Conservation (phyloP, 2,797 vertebrate species). For the Brachyalestes nurse region DNA sequence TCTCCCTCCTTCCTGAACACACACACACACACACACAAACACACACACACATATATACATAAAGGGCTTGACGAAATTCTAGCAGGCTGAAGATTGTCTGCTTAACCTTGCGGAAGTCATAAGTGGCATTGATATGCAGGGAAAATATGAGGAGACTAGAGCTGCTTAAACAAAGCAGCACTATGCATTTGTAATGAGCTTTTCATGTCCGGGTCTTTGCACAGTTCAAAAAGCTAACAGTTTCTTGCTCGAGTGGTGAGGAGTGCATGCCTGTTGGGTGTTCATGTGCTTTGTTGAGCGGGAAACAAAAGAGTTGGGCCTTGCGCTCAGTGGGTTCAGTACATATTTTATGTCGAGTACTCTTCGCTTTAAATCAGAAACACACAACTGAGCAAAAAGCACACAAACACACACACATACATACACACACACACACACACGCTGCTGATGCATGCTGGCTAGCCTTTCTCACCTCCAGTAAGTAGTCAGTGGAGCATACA, state of each 20-base stretch:
- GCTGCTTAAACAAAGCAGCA: conserved; percentile 48
- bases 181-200: conserved; percentile 44
- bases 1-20: background rate
- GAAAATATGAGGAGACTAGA: conserved; percentile 40
- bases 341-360: conserved; percentile 7
- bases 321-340: conserved; percentile 7
- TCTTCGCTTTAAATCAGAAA: conserved; percentile 24
- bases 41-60: background rate
- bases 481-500: conserved; percentile 19
- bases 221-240: conserved; percentile 41
- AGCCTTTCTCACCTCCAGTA: conserved; percentile 47
- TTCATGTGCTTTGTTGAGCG: conserved; percentile 46
- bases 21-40: conserved; percentile 12
- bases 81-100: conserved; percentile 53
- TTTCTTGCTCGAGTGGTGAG: conserved; percentile 31
- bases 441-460: conserved; percentile 36
- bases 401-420: conserved; percentile 7
- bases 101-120: conserved; percentile 53
- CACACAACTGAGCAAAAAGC: background rate
- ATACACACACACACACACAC: conserved; percentile 16
- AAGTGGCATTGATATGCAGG: conserved; percentile 43
- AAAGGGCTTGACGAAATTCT: conserved; percentile 39
- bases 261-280: conserved; percentile 26
- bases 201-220: conserved; percentile 44
- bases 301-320: conserved; percentile 42